Base-by-base conservation (phyloP, 2,113 vertebrate species). In the Thinocorus orbignyianus region DNA sequence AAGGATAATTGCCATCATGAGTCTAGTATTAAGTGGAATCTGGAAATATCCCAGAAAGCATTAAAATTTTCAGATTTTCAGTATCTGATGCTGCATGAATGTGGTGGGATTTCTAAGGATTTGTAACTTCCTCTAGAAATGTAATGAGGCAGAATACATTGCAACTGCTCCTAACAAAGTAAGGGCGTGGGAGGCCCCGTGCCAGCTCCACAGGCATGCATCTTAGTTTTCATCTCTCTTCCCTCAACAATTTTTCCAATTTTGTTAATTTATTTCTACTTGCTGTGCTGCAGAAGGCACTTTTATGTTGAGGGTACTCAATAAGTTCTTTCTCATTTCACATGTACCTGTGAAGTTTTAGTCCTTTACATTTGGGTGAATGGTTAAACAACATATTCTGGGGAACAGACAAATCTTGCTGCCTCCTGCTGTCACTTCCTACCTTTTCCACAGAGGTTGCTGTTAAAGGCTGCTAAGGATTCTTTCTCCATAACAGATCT, bases 1-100 rank as follows among this genome's bases (percentile, higher is more conserved):
- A 30, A 84, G 23, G 52, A 93, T 89, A 92, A 95, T 88, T 96
- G 37, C 77, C 74, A 44, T 92, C 81, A 87, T 86, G 92, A 87
- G 80, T 86, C 52, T 74, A 4, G 11, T 46, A 91, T 94, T 92
- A 95, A 83, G 30, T 55, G 42, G 55, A 51, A 83, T 78, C 90
- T 96, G 92, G 66, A 96, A 94, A 74, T 74, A 93, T 35, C 48
- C 88, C 78, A 90, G 44, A 73, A 88, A 69, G 24, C 65, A 83
- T 26, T 33, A 61, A 39, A 19, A 49, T 91, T 93, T 93, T 92
- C 70, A 78, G 44, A 61, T 92, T 95, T 86, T 90, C 41, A 68
- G n/a, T 92, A 66, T 90, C 85, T 86, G 70, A 72, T 84, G 42
- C 18, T 86, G 44, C 55, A 42, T 52, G 6, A 69, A 31, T 86